Base-by-base conservation (phyloP, 1,140 invertebrate genomes). In the Ceratina australensis region DNA sequence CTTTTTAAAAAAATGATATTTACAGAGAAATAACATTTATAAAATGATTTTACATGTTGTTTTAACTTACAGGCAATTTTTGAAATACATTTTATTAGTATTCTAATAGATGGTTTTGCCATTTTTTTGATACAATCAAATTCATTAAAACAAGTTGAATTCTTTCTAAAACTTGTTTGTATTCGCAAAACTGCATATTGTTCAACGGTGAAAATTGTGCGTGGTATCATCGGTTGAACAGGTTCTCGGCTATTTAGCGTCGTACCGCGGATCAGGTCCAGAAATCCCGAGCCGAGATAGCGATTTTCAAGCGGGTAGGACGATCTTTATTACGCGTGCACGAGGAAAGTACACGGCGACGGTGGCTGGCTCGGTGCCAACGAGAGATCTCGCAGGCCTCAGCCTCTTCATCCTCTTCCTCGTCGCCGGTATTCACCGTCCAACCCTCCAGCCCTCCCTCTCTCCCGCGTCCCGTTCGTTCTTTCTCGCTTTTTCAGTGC, bases 291-390 rank as follows among this genome's bases (percentile, higher is more conserved):
- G 57, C 47, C 57, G 54, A 15, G 65, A 50, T 64, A 54, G 72
- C 80, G 71, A 82, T 82, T 82, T 82, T 77, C 54, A 50, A 57
- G 64, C 24, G 54, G 54, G 56, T 47, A 60, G 56, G 64, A 54
- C 80, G 80, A 82, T 82, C 81, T 83, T 72, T 82, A 82, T 83
- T 82, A 82, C 74, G 52, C 66, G 49, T 22, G 73, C 50, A 67
- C 59, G 28, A 49, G 61, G 80, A 78, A 65, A 68, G 74, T 72
- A 82, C 80, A 83, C 78, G 80, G 80, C 80, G 52, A 78, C 66
- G 33, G 33, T 52, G 64, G 80, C 64, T 83, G 81, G 81, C 80
- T 52, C 28, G 74, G 13, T 59, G 81, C 80, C 81, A 83, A 67
- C 52, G 42, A 78, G 79, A 81, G 52, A 78, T 83, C 72, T 69